These are phyloP conservation scores for Trimorus sp. DNA, from an alignment of 2,888 invertebrate genomes.

Conservation along the genomic window DNA sequence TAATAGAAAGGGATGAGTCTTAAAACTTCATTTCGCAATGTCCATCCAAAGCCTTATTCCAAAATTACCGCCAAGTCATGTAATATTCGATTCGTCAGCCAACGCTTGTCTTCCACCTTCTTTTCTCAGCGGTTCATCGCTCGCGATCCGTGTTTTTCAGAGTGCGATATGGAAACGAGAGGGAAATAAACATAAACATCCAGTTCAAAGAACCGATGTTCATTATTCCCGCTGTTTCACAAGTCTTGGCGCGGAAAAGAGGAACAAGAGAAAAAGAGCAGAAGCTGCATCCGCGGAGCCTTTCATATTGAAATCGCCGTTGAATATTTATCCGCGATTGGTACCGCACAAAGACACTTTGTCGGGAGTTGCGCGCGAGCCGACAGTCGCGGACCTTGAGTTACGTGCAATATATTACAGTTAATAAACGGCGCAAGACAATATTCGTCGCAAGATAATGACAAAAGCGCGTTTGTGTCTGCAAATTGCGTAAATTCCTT, in stretches of 20 bases:
- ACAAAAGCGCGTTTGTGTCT: constrained; percentile 40
- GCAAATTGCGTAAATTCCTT: constrained; percentile 45
- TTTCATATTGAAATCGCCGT: constrained; percentile 1
- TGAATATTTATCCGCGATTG: constrained; percentile 28
- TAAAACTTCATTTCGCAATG: no score
- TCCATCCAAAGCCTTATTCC: no score
- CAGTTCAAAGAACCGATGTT: no score
- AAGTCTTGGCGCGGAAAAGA: not conserved
- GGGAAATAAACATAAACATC: no score
- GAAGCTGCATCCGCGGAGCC: not conserved
- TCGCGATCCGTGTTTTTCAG: no score
- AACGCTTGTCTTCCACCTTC: no score
- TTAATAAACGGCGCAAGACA: constrained; percentile 46
- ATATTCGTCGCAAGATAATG: constrained; percentile 43
- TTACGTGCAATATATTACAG: constrained; percentile 46
- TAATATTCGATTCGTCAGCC: no score
- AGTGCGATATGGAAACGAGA: not conserved
- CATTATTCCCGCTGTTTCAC: not conserved
- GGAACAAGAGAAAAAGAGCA: no score
- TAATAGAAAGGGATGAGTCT: no score
- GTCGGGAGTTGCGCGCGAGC: constrained; percentile 19
- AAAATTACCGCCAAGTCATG: no score
- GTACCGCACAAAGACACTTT: constrained; percentile 27
- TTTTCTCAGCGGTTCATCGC: no score
- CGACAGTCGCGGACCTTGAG: constrained; percentile 36